Percentiles rank a stretch among this genome's conserved stretches.
Conservation (phyloP, 2,113 vertebrate species). For the Puntigrus tetrazona region DNA sequence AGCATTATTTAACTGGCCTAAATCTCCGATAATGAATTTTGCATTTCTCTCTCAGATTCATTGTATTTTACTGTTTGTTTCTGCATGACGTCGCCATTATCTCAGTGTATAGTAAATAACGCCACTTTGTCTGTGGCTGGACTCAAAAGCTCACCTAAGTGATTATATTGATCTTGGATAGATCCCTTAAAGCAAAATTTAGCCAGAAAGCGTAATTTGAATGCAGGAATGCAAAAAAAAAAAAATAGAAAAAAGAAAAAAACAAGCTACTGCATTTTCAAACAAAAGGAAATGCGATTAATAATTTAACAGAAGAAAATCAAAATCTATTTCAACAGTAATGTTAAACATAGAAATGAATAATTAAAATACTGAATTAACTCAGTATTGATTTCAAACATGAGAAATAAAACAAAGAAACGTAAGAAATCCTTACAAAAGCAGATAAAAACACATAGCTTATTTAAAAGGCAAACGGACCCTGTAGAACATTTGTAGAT, state of each 20-base stretch:
- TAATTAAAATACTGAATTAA: too few relatives aligned
- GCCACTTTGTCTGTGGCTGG: conserved; percentile 64
- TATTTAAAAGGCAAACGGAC: too few relatives aligned
- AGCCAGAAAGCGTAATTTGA: conserved; percentile 17
- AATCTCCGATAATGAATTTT: conserved; percentile 55
- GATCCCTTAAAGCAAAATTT: conserved; percentile 36
- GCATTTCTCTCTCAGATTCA: conserved; percentile 50
- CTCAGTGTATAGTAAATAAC: conserved; percentile 62
- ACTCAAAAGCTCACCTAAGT: conserved; percentile 44
- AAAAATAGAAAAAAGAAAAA: background rate
- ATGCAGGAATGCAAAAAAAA: background rate
- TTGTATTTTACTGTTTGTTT: conserved; percentile 46
- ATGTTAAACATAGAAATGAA: too few relatives aligned
- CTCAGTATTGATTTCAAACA: too few relatives aligned
- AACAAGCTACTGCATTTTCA: background rate
- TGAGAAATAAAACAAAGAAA: too few relatives aligned
- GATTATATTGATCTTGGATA: conserved; percentile 25
- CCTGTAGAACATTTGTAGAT: too few relatives aligned
- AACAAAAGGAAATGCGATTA: background rate
- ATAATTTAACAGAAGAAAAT: background rate
- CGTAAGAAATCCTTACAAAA: too few relatives aligned
- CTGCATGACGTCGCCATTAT: conserved; percentile 55
- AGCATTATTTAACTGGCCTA: conserved; percentile 54
- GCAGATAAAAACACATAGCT: too few relatives aligned
- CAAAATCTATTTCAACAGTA: background rate